Evolutionary conservation across 2,113 vertebrate genomes (phyloP).

Genomic region (Lophotis ruficrista): DNA sequence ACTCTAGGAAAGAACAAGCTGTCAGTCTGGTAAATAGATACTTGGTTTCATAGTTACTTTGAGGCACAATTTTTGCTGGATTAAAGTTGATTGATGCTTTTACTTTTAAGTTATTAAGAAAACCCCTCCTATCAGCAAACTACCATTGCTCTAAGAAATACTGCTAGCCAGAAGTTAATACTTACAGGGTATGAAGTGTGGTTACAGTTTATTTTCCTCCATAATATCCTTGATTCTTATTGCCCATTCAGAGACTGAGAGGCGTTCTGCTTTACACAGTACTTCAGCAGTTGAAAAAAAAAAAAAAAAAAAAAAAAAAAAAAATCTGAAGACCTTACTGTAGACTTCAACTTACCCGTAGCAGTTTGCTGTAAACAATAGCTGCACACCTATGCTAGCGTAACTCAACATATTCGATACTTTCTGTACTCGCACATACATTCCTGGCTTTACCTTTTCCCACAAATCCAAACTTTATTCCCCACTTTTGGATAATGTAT

Average conservation of each 20-base stretch:
- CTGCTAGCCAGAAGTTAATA: background rate
- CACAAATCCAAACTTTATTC: background rate
- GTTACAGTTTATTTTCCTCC: background rate
- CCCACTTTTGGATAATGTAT: background rate
- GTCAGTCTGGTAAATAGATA: background rate
- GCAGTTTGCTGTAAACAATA: background rate
- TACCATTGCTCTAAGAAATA: background rate
- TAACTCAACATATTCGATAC: background rate
- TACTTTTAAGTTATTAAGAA: background rate
- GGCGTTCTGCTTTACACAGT: background rate
- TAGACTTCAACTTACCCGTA: background rate
- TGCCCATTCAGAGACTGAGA: background rate
- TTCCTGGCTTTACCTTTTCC: background rate
- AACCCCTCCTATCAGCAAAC: background rate
- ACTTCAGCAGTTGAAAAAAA: background rate
- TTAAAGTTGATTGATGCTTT: background rate
- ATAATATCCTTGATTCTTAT: background rate
- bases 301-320: background rate
- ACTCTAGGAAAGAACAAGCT: background rate
- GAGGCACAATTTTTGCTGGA: background rate
- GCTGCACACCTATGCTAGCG: background rate
- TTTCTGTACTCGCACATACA: background rate
- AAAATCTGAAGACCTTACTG: background rate
- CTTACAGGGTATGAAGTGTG: background rate
- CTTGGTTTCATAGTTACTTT: background rate